phyloP scores from a whole-genome alignment of 30 jellyfish, hydroid and myxozoan genomes.

The Hydra vulgaris region DNA sequence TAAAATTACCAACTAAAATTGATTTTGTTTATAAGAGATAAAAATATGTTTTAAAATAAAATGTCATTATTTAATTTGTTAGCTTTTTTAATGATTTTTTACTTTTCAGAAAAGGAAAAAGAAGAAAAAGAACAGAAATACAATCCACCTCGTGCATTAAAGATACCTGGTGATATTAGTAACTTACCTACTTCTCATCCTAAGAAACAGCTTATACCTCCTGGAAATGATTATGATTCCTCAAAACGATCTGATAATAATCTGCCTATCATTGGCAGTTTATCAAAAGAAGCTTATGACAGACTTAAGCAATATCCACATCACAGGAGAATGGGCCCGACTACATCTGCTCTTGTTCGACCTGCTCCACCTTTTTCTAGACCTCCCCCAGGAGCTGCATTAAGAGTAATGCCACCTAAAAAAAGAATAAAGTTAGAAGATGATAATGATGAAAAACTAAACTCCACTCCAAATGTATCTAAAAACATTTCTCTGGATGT shows the following conservation, averaged over 20 bases:
- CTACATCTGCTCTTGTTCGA: conserved; percentile 55
- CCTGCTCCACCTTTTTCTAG: conserved; percentile 72
- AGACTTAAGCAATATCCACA: conserved; percentile 37
- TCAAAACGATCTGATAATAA: conserved; percentile 14
- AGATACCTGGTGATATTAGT: conserved; percentile 16
- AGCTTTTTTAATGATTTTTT: no score
- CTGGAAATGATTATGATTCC: conserved; percentile 24
- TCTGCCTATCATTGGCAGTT: conserved; percentile 1
- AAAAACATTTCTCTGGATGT: no score
- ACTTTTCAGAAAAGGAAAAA: background rate
- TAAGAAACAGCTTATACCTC: conserved; percentile 13
- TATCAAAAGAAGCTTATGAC: conserved; percentile 48
- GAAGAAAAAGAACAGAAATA: background rate
- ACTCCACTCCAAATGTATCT: background rate
- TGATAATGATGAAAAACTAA: conserved; percentile 26
- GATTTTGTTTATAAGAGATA: no score
- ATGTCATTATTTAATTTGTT: no score
- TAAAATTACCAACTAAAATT: no score
- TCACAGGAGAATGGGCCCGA: conserved; percentile 37
- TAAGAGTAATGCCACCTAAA: conserved; percentile 91
- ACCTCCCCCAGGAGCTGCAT: conserved; percentile 98
- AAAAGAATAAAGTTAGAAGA: conserved; percentile 71
- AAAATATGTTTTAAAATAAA: no score
- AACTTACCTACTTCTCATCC: conserved; percentile 15
- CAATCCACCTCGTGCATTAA: conserved; percentile 11